Base-by-base conservation (phyloP, 2,113 vertebrate genomes). In the Takifugu bimaculatus region DNA sequence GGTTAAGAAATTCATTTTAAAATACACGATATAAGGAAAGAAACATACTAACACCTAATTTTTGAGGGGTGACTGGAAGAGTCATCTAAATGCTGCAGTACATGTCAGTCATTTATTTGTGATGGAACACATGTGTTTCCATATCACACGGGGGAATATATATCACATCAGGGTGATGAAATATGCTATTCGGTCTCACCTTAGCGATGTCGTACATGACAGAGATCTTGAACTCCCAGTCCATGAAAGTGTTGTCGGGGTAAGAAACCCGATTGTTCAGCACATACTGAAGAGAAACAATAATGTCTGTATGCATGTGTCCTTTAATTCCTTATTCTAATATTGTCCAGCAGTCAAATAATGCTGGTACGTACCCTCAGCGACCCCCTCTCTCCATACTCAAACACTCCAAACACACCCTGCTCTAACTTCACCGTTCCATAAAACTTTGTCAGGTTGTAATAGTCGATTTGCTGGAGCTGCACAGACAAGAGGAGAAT, bases 151-250 rank as follows among this genome's bases (percentile, higher is more conserved):
- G 45, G 15, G 13, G 10, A 11, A 44, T 20, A 13, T 44, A 44
- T 43, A 27, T 26, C 7, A 25, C 15, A 13, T 32, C 48, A 65
- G 44, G 12, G n/a, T 27, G 26, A 11, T 7, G 35, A 7, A 5
- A 25, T 4, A n/a, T 9, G n/a, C 5, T 9, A 15, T 1, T 61
- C 20, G 2, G 20, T 42, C 67, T 84, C 73, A 98, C 97, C 94
- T 96, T 99, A 65, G 94, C 94, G 65, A 99, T 94, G 80, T 98
- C 97, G n/a, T 95, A 95, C 92, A 99, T 93, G 75, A 99, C 91
- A 0, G 96, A 96, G 75, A 96, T 95, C 88, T 98, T 99, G 88
- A 97, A 98, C 86, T 99, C 96, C 95, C 93, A 95, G 74, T 99
- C 96, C 95, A 98, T 98, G 86, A 98, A 98, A 0, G 96, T 96